Evolutionary conservation across 1,140 invertebrate species (phyloP), one percentile per base, ranked within the genome.

Genomic region (Psix sp.): DNA sequence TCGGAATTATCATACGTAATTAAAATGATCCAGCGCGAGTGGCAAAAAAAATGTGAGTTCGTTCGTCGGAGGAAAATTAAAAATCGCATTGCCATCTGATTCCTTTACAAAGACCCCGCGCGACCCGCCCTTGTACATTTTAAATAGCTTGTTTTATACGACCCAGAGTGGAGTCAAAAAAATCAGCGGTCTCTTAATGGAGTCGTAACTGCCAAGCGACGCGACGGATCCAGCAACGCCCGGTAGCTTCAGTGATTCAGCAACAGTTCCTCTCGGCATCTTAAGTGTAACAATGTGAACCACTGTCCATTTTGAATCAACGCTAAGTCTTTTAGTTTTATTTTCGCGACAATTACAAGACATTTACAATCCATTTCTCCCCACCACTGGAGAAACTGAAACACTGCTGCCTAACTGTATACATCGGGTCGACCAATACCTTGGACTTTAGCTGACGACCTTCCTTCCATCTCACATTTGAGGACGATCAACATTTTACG

Each of bases 131-230:
- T 63, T 65, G 62, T 57, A 57, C 40, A 42, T 72, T 77, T 79
- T 79, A 81, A 81, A 81, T 79, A 81, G 79, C 79, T 77, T 36
- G 76, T 79, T 81, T 81, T 79, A 79, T 81, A 73, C 77, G 74
- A 72, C 56, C 72, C 67, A 70, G 79, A 79, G 78, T 65, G 74
- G 51, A 56, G 54, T 39, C 48, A 38, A 77, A 77, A 71, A 74
- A 77, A 77, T 74, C 26, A 46, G 65, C 38, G 20, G 68, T 35
- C 36, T 63, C 80, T 80, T 82, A 82, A 82, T 80, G 76, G 80
- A 82, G 78, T 80, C 80, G 76, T 82, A 82, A 80, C 77, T 82
- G 67, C 62, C 40, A 49, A 62, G 54, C 48, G 20, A 31, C 54
- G 16, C 18, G 5, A 29, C 5, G 24, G 45, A 26, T 38, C 45